phyloP scores from a whole-genome alignment of 2,888 invertebrate species.

The Lumbricus terrestris region DNA sequence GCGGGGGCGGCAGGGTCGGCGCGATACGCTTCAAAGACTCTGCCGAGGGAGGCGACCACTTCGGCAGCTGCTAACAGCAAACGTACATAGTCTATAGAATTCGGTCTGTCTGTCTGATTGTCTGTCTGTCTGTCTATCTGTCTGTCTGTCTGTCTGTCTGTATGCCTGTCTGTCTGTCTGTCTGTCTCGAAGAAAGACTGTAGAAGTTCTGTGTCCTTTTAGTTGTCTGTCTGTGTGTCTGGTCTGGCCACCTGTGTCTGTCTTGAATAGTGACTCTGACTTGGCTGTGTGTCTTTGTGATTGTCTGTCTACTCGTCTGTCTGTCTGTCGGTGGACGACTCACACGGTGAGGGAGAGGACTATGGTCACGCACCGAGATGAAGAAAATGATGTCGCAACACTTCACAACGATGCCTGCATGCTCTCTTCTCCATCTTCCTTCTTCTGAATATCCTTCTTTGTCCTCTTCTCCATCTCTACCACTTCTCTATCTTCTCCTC shows the following conservation, averaged over 20 bases:
- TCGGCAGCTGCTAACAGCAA: not conserved
- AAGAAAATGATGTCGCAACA: too few species aligned
- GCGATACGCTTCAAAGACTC: slow-evolving; percentile 6
- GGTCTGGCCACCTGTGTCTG: too few species aligned
- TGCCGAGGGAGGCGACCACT: not conserved
- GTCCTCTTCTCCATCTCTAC: not conserved
- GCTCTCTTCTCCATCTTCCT: not conserved
- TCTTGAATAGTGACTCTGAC: too few species aligned
- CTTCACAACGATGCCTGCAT: too few species aligned
- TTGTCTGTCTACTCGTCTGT: not conserved
- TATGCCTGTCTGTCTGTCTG: not conserved
- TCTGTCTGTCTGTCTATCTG: not conserved
- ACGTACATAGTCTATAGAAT: not conserved
- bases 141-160: not conserved
- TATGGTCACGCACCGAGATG: too few species aligned
- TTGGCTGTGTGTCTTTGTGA: not conserved
- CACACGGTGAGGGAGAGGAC: too few species aligned
- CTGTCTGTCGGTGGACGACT: not conserved
- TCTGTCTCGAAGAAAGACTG: too few species aligned
- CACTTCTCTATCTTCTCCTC: not conserved
- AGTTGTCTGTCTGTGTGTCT: not conserved
- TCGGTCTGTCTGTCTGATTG: not conserved
- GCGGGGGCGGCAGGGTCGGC: too few species aligned
- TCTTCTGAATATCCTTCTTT: not conserved
- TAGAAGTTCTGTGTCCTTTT: too few species aligned